These are phyloP conservation scores for Drosophila tsacasi DNA, from an alignment of 1,140 invertebrate genomes.

Conservation along the genomic window DNA sequence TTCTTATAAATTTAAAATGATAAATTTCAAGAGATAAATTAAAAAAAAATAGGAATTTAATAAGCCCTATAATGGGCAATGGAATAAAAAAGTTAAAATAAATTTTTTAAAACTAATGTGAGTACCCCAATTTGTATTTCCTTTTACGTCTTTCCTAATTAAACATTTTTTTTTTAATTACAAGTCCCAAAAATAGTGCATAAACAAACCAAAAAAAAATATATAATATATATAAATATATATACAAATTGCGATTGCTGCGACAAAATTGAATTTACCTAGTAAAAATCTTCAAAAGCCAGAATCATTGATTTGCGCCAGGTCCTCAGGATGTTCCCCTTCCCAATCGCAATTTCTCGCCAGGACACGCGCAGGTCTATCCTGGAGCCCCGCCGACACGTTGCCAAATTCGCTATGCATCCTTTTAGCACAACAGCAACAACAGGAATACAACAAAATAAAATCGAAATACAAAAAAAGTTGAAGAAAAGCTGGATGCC, in stretches of 20 bases:
- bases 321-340: neutral
- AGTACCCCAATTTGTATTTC: neutral
- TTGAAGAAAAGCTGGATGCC: constrained; percentile 54
- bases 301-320: constrained; percentile 58
- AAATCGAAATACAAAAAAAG: constrained; percentile 7
- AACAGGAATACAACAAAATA: constrained; percentile 6
- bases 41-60: neutral
- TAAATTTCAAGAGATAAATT: neutral
- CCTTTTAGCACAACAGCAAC: constrained; percentile 50
- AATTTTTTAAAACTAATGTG: too few species aligned
- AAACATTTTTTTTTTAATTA: neutral
- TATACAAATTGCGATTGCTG: constrained; percentile 35
- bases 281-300: constrained; percentile 73
- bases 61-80: neutral
- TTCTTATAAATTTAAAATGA: neutral
- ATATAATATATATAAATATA: neutral
- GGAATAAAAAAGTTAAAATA: too few species aligned
- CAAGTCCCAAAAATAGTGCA: neutral
- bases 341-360: constrained; percentile 50
- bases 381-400: constrained; percentile 57
- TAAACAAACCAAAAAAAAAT: neutral
- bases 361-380: constrained; percentile 47
- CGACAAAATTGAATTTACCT: constrained; percentile 64
- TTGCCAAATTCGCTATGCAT: constrained; percentile 54
- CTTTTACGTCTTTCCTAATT: neutral